phyloP scores from a whole-genome alignment of 2,888 invertebrate species.

The Zygothrica quintamaculata region DNA sequence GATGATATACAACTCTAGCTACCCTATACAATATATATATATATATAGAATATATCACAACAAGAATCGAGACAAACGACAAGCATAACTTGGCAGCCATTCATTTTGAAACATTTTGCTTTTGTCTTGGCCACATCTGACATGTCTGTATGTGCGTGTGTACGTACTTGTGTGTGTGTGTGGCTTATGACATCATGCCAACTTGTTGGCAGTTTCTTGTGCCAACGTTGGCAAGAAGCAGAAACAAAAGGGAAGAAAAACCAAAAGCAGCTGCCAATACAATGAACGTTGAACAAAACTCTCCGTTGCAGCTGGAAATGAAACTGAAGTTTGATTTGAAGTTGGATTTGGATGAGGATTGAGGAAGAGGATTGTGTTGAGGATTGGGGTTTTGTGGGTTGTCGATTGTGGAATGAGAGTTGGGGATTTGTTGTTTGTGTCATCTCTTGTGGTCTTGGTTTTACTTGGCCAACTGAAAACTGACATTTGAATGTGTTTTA shows the following conservation, averaged over 20 bases:
- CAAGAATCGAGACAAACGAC: slow-evolving; percentile 25
- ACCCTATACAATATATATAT: slow-evolving; percentile 20
- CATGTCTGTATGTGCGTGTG: slow-evolving; percentile 8
- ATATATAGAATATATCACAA: slow-evolving; percentile 21
- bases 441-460: slow-evolving; percentile 15
- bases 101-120: slow-evolving; percentile 39
- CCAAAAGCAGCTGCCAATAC: slow-evolving; percentile 60
- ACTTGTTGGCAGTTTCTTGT: slow-evolving; percentile 50
- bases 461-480: slow-evolving; percentile 30
- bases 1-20: slow-evolving; percentile 20
- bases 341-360: slow-evolving; percentile 13
- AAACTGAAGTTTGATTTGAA: slow-evolving; percentile 38
- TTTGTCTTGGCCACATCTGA: slow-evolving; percentile 21
- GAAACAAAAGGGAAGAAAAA: slow-evolving; percentile 1
- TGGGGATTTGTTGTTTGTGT: too few species aligned
- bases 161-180: slow-evolving; percentile 15
- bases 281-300: slow-evolving; percentile 42
- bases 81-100: slow-evolving; percentile 41
- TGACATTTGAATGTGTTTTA: slow-evolving; percentile 60
- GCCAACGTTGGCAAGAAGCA: slow-evolving; percentile 11
- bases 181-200: slow-evolving; percentile 73
- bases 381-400: too few species aligned
- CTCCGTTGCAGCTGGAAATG: slow-evolving; percentile 4
- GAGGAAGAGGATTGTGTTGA: not conserved
- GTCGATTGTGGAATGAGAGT: too few species aligned